Base-by-base conservation (phyloP, 2,113 vertebrate species). In the Asarcornis scutulata region DNA sequence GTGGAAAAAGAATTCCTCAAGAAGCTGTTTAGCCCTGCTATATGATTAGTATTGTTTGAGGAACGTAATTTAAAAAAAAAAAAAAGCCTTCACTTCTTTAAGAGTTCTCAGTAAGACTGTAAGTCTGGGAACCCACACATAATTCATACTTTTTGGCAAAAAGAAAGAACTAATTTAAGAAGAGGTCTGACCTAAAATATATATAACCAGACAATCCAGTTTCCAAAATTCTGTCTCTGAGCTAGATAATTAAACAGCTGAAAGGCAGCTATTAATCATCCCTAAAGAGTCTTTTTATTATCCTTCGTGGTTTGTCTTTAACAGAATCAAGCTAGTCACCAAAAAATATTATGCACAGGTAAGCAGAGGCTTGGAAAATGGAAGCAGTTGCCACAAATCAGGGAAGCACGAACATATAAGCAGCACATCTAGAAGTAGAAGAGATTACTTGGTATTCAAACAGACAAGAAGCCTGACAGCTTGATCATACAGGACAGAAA, bases 171-270 rank as follows among this genome's bases (percentile, higher is more conserved):
- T 75, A 14, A 62, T 91, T 88, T 66, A 87, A 76, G 55, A 92
- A 91, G 66, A 85, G 44, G 36, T n/a, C 82, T 89, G 50, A 83
- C 55, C n/a, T 69, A 85, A 91, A 71, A 60, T 80, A 85, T 13
- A 80, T 55, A 73, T 5, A 96, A 95, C 66, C 73, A 96, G 81
- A 82, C 59, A 91, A 91, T 46, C 91, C 79, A 63, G 89, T 93
- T 95, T 77, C 67, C 87, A 89, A 95, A 91, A 77, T 77, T 87
- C 84, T 76, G 58, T 80, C 71, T 88, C 46, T 67, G 58, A 93
- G 58, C 38, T 53, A 88, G n/a, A 40, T 63, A 92, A 91, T 89
- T 80, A 92, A 91, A 86, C 63, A 95, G 78, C 55, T 88, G 79
- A 94, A 88, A 77, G 50, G 78, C 34, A 89, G 71, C 75, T 93